These are phyloP conservation scores for Diplosoma virens DNA, from an alignment of 23 tunicate genomes.

Conservation along the genomic window DNA sequence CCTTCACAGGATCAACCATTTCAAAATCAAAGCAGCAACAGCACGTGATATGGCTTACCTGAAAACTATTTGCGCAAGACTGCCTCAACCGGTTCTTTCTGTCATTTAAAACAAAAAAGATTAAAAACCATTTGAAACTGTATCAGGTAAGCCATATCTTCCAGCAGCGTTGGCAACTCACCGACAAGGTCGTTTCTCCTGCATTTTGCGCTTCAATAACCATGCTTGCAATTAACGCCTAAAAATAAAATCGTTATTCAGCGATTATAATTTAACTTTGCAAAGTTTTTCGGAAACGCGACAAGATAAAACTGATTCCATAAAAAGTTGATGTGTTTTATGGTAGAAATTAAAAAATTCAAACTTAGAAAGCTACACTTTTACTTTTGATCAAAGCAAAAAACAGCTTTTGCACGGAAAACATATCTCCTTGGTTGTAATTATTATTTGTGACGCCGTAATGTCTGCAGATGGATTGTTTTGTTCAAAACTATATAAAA, in stretches of 20 bases:
- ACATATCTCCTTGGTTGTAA: too few species aligned
- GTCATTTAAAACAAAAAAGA: constrained; percentile 14
- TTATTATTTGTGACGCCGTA: too few species aligned
- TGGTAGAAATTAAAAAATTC: too few species aligned
- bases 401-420: too few species aligned
- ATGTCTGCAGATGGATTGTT: too few species aligned
- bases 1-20: background rate
- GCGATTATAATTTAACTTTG: background rate
- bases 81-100: constrained; percentile 32
- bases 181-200: constrained; percentile 26
- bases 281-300: too few species aligned
- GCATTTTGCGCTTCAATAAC: constrained; percentile 33
- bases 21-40: background rate
- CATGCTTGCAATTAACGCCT: constrained; percentile 28
- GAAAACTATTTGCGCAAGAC: constrained; percentile 19
- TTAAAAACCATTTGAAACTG: background rate
- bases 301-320: too few species aligned
- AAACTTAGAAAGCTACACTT: too few species aligned
- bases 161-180: background rate
- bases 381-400: too few species aligned
- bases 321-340: too few species aligned
- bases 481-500: too few species aligned
- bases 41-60: constrained; percentile 50
- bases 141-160: constrained; percentile 53
- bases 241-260: background rate